These are phyloP conservation scores for Gallinago media DNA, from an alignment of 2,113 vertebrate species.

Conservation along the genomic window DNA sequence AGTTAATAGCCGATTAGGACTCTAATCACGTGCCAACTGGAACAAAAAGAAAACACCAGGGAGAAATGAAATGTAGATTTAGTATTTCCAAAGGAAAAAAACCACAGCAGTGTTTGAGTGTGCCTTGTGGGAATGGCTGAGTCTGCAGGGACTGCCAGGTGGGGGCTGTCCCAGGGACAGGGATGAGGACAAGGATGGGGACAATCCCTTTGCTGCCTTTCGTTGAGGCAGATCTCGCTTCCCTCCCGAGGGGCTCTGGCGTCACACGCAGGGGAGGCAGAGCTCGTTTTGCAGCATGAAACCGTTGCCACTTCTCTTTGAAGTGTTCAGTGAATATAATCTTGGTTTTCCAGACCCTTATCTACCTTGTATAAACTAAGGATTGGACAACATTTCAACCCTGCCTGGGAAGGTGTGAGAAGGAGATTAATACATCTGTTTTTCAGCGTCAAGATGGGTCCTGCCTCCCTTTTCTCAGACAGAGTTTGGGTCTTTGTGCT, in stretches of 20 bases:
- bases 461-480: background rate
- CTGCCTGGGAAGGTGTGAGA: background rate
- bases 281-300: background rate
- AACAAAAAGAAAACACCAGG: background rate
- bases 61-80: background rate
- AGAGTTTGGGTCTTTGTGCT: background rate
- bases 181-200: background rate
- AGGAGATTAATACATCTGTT: background rate
- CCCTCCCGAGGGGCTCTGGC: background rate
- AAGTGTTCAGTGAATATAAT: slow-evolving; percentile 13
- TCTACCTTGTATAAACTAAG: background rate
- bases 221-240: accelerated
- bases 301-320: background rate
- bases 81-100: background rate
- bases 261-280: background rate
- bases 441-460: background rate
- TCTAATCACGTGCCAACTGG: background rate
- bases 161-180: accelerated
- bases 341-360: slow-evolving; percentile 44
- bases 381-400: background rate
- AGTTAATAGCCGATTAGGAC: background rate
- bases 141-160: background rate
- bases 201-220: background rate
- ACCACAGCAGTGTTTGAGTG: background rate
- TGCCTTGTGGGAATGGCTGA: background rate